phyloP scores from a whole-genome alignment of 1,140 invertebrate genomes.

The Lamellibrachia luymesi region DNA sequence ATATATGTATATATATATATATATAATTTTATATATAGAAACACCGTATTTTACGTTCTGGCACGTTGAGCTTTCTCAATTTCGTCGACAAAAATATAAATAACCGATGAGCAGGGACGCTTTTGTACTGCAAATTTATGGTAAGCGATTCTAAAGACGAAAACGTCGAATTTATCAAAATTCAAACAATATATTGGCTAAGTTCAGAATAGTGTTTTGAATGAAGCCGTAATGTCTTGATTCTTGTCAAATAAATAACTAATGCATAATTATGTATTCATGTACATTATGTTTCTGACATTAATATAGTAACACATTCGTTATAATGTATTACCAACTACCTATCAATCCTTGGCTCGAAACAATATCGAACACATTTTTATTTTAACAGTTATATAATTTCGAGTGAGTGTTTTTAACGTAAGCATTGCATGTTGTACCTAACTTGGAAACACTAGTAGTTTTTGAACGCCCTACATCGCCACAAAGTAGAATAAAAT shows the following conservation, averaged over 20 bases:
- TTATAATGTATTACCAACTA: background rate
- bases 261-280: background rate
- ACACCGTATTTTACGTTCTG: no score
- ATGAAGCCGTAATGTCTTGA: background rate
- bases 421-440: background rate
- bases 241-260: background rate
- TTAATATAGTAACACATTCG: background rate
- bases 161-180: no score
- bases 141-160: no score
- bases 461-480: no score
- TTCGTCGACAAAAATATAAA: no score
- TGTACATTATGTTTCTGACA: background rate
- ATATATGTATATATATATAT: no score
- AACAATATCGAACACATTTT: background rate
- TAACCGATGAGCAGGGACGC: no score
- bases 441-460: background rate
- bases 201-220: background rate
- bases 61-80: no score
- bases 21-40: no score
- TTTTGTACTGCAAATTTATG: no score
- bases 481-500: no score
- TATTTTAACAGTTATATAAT: background rate
- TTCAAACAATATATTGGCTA: background rate
- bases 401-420: background rate
- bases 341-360: background rate